Evolutionary conservation across 1,140 invertebrate species (phyloP).

Genomic region (Kradibia gibbosae): DNA sequence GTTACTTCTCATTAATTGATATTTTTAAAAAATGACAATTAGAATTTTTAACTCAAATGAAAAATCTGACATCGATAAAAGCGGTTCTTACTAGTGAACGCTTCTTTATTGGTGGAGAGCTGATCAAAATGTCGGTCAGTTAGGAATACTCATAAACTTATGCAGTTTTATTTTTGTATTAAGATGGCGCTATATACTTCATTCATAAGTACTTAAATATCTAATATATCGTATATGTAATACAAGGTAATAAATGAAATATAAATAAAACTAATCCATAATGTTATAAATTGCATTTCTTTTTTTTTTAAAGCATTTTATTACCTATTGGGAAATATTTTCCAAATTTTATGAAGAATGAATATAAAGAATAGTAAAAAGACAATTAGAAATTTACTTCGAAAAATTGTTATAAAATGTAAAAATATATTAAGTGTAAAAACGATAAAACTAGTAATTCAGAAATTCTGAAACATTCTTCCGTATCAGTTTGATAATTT

Average conservation of each 20-base stretch:
- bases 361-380: no score
- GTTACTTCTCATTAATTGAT: no score
- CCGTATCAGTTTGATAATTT: slow-evolving; percentile 37
- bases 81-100: background rate
- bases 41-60: background rate
- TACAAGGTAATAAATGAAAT: no score
- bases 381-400: no score
- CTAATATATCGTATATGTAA: no score
- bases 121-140: slow-evolving; percentile 38
- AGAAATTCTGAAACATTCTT: slow-evolving; percentile 25
- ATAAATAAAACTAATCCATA: no score
- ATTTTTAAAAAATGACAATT: no score
- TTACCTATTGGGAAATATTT: no score
- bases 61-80: slow-evolving; percentile 9
- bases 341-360: no score
- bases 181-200: slow-evolving; percentile 41
- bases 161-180: background rate
- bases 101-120: slow-evolving; percentile 44
- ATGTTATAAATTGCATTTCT: no score
- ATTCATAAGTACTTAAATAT: no score
- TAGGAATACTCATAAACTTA: slow-evolving; percentile 28
- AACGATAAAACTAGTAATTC: slow-evolving; percentile 19
- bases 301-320: no score
- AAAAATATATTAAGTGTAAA: slow-evolving; percentile 22
- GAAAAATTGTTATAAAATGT: background rate